Base-by-base conservation (phyloP, 2,797 vertebrate species). In the Balearica regulorum region DNA sequence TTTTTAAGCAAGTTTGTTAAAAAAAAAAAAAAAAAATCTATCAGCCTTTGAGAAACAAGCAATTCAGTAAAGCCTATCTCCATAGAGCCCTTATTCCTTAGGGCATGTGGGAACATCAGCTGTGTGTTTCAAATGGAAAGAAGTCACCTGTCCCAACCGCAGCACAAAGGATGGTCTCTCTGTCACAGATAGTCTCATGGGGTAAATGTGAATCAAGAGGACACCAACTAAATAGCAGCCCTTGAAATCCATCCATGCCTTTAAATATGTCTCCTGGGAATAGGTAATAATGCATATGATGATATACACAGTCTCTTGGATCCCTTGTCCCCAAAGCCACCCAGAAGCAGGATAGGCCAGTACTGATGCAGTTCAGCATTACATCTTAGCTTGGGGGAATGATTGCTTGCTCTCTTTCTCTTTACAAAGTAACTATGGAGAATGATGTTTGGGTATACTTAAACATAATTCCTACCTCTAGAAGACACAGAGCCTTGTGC, bases 51-150 rank as follows among this genome's bases (percentile, higher is more conserved):
- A 79, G 68, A 90, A 89, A 39, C 39, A 61, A 37, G 29, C 48
- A 92, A 66, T 92, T 95, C 80, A 41, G 41, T 89, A 83, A 85
- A 95, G 70, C 58, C 72, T 14, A 49, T 94, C 53, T 93, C 91
- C 81, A 95, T 77, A 94, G 94, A 41, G 57, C 10, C 46, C 28
- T 84, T 94, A 64, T 85, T 93, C 90, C 94, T 83, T 58, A 41
- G 64, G 78, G 83, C 31, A 70, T 78, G 44, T 61, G 65, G 70
- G 51, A 94, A 83, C 31, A 91, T 95, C 91, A 96, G 80, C 95
- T 94, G 73, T 39, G 19, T 33, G 55, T 90, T 93, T 93, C 71
- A 83, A 85, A 92, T 0, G 1, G 86, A 65, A 93, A 89, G 77
- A 89, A 57, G 60, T 86, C 93, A 94, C 93, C 88, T 95, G 90